A percentile compares a stretch with the other conserved stretches of the same genome.
Evolutionary conservation across 1,140 invertebrate species (phyloP).

Genomic region (Orussus abietinus): DNA sequence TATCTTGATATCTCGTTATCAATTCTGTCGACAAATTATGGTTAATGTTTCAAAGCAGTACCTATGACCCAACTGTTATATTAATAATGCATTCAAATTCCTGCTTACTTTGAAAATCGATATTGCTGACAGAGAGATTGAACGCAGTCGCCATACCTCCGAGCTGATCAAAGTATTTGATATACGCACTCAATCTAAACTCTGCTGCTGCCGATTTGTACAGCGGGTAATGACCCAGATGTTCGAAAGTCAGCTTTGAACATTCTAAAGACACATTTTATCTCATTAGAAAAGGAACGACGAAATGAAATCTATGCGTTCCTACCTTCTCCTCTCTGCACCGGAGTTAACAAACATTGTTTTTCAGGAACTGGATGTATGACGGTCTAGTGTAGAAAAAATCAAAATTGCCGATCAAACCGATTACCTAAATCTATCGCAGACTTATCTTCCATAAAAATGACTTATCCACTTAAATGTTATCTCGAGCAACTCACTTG

Average conservation of each 20-base stretch:
- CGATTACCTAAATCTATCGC: background rate
- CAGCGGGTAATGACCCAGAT: constrained; percentile 19
- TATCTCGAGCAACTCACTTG: constrained; percentile 22
- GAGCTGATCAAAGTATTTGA: constrained; percentile 17
- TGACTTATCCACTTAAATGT: constrained; percentile 3
- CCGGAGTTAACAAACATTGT: constrained; percentile 28
- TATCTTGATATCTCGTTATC: constrained; percentile 36
- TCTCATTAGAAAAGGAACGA: constrained; percentile 2
- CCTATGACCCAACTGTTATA: background rate
- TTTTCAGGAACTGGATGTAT: constrained; percentile 15
- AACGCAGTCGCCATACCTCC: constrained; percentile 34
- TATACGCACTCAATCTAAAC: constrained; percentile 34
- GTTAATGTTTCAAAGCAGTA: background rate
- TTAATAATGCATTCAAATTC: background rate
- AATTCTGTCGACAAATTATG: constrained; percentile 25
- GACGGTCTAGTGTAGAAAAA: constrained; percentile 23
- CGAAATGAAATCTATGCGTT: constrained; percentile 5
- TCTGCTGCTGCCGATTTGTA: constrained; percentile 18
- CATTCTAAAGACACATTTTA: constrained; percentile 29
- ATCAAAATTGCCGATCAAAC: constrained; percentile 4
- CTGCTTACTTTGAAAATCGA: constrained; percentile 36
- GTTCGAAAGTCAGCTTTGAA: constrained; percentile 30
- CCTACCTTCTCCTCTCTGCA: constrained; percentile 32
- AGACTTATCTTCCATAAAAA: constrained; percentile 7
- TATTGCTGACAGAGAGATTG: constrained; percentile 37